phyloP scores from a whole-genome alignment of 2,888 invertebrate genomes.

The Drosophila meridionalis region DNA sequence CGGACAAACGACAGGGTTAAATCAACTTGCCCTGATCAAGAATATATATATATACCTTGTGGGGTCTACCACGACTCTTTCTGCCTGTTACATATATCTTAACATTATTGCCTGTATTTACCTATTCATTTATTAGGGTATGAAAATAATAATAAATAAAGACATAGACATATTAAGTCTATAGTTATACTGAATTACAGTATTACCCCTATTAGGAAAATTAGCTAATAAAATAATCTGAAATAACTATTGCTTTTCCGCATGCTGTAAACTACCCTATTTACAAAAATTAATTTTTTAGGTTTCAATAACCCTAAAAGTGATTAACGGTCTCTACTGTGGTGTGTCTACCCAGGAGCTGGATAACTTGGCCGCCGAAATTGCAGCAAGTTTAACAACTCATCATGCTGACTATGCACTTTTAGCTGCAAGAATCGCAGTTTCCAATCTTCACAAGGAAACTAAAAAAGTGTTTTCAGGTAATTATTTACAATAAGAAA shows the following conservation, averaged over 20 bases:
- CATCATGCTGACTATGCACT: slow-evolving; percentile 98
- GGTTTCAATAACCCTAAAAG: slow-evolving; percentile 94
- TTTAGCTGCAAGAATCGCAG: slow-evolving; percentile 95
- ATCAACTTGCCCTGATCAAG: no score
- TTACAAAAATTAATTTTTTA: not conserved
- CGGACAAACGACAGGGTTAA: no score
- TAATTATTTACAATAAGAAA: slow-evolving; percentile 79
- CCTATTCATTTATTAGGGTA: no score
- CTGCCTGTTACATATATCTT: no score
- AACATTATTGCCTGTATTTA: no score
- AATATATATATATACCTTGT: no score
- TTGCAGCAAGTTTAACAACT: slow-evolving; percentile 98
- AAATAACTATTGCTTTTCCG: not conserved
- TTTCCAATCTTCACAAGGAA: slow-evolving; percentile 99
- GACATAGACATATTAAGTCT: no score
- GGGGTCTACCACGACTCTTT: no score
- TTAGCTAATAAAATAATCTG: no score
- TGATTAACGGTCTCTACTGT: slow-evolving; percentile 96
- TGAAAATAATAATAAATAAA: no score
- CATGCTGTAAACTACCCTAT: fast-evolving
- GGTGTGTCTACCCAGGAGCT: slow-evolving; percentile 98
- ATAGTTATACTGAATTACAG: no score
- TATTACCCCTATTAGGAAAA: no score
- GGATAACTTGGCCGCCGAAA: slow-evolving; percentile 99
- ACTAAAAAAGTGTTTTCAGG: slow-evolving; percentile 97